Base-by-base conservation (phyloP, 1,140 invertebrate species). In the Aricia agestis region DNA sequence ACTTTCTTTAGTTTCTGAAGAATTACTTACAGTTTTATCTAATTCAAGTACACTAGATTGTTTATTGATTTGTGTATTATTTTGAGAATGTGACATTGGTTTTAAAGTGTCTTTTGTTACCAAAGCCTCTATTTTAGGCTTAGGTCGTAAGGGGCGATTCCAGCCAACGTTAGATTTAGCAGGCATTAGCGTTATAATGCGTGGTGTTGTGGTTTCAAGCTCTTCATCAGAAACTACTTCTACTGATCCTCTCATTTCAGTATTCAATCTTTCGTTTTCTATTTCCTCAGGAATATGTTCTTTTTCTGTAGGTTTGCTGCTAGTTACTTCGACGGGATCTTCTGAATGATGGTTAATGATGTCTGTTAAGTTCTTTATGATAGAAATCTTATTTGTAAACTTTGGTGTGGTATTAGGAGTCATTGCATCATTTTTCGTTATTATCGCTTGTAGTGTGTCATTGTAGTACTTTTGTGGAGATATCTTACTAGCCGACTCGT, bases 111-210 rank as follows among this genome's bases (percentile, higher is more conserved):
- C 83, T 73, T 83, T 82, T 45, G 65, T 45, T 58, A 67, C 36
- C 76, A 75, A 72, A 4, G 70, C 17, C 78, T 84, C 74, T 71
- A 86, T 81, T 84, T 92, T 89, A 19, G 93, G 93, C 71, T 93
- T 79, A 36, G 92, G 92, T 76, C 93, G 78, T 66, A 94, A 79
- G 31, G 93, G 93, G 68, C 92, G 84, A 68, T 93, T 92, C 17
- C 93, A 86, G 19, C 93, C 93, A 13, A 93, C 88, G 82, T 94
- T 94, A 9, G 94, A 94, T 83, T 94, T 93, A 25, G 93, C 93
- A n/a, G 94, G 94, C 71, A 94, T 80, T 72, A 94, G 81, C 32
- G 94, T 94, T 11, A 94, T 93, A 32, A 94, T 77, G 70, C 79
- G 78, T 19, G 88, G 73, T 13, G 91, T 90, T 25, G 88, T 92